Conservation (phyloP, 2,113 vertebrate species). For the Polypterus senegalus region DNA sequence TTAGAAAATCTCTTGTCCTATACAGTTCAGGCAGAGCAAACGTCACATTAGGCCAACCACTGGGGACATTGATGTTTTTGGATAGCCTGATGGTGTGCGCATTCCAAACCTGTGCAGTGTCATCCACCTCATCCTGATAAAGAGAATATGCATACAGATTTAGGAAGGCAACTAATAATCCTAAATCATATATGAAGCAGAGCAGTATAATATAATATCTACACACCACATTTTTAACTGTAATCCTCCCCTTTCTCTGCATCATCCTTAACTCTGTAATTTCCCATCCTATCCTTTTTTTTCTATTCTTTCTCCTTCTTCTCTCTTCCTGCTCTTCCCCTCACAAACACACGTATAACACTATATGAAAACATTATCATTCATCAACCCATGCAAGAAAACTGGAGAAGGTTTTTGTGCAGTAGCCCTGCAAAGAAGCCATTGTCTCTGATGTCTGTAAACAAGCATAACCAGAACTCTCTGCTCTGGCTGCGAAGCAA, state of each 20-base stretch:
- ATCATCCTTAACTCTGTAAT: too few species aligned
- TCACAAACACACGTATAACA: too few species aligned
- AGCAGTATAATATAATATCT: too few species aligned
- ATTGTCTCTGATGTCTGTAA: slow-evolving; percentile 20
- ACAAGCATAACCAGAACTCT: slow-evolving; percentile 21
- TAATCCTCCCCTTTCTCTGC: too few species aligned
- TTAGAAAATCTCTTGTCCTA: slow-evolving; percentile 8
- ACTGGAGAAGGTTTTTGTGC: slow-evolving; percentile 23
- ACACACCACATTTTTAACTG: too few species aligned
- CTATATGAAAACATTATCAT: background rate
- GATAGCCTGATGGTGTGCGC: slow-evolving; percentile 9
- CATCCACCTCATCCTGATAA: slow-evolving; percentile 19
- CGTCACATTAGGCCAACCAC: slow-evolving; percentile 9
- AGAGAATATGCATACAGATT: background rate
- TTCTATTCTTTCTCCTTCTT: too few species aligned
- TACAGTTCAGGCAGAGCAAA: slow-evolving; percentile 6
- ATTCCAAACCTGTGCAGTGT: slow-evolving; percentile 20
- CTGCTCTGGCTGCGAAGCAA: slow-evolving; percentile 20
- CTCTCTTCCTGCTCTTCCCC: too few species aligned
- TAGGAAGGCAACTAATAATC: too few species aligned
- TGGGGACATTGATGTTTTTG: slow-evolving; percentile 9
- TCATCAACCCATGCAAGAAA: slow-evolving; percentile 19
- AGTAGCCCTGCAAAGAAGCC: slow-evolving; percentile 17
- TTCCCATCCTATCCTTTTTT: too few species aligned
- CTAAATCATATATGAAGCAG: too few species aligned